Percentiles rank a stretch among this genome's conserved stretches.
phyloP scores from a whole-genome alignment of 2,888 invertebrate species.

The Aphrophora alni region DNA sequence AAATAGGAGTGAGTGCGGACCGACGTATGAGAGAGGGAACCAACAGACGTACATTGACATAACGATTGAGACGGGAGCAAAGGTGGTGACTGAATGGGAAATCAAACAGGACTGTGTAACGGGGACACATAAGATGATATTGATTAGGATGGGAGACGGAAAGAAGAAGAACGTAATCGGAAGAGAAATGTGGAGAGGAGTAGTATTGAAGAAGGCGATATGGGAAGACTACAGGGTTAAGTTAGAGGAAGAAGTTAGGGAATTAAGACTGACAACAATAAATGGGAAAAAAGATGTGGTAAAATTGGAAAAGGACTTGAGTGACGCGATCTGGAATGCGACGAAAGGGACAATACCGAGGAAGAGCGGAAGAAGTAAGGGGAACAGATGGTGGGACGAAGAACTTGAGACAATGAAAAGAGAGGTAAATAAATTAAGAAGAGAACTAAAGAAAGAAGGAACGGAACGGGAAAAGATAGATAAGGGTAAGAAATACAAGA shows the following conservation, averaged over 20 bases:
- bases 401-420: neutral
- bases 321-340: neutral
- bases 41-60: neutral
- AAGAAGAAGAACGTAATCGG: neutral
- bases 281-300: neutral
- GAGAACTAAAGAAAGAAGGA: neutral
- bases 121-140: neutral
- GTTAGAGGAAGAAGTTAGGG: neutral
- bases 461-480: neutral
- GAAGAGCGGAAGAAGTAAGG: neutral
- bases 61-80: neutral
- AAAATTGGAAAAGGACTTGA: neutral
- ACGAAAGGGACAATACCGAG: too few relatives aligned
- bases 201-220: neutral
- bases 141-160: neutral
- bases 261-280: neutral
- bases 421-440: neutral
- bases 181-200: neutral
- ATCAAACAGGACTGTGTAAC: neutral
- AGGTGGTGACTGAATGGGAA: neutral
- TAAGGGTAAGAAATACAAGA: neutral
- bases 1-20: neutral
- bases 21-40: neutral
- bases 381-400: neutral
- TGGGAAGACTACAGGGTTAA: neutral